Percentiles rank a stretch among this genome's conserved stretches.
Conservation (phyloP, 2,888 invertebrate genomes). For the Hirtodrosophila histrioides region DNA sequence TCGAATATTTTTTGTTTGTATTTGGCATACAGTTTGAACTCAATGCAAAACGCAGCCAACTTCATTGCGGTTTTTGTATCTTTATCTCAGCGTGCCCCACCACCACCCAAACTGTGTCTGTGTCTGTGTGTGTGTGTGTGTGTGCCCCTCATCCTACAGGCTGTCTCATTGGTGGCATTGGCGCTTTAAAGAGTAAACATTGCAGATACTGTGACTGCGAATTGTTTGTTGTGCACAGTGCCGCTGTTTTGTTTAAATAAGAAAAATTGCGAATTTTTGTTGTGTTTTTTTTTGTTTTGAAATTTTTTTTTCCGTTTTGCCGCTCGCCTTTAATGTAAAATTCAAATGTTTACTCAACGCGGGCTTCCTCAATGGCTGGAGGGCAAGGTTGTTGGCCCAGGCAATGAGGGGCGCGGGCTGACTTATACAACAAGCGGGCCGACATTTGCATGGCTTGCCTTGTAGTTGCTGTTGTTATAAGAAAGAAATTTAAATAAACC, state of each 20-base stretch:
- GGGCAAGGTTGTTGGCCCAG: slow-evolving; percentile 52
- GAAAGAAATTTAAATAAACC: slow-evolving; percentile 79
- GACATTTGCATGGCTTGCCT: slow-evolving; percentile 76
- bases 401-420: slow-evolving; percentile 1
- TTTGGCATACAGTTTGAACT: slow-evolving; percentile 67
- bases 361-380: slow-evolving; percentile 63
- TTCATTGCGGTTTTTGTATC: slow-evolving; percentile 66
- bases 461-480: slow-evolving; percentile 57
- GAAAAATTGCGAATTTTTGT: slow-evolving; percentile 67
- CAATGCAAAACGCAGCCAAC: slow-evolving; percentile 61
- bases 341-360: slow-evolving; percentile 76
- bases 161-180: slow-evolving; percentile 57
- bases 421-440: slow-evolving; percentile 65
- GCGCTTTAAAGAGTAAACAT: slow-evolving; percentile 73
- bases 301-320: slow-evolving; percentile 29
- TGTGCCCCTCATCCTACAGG: neutral
- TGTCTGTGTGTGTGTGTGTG: slow-evolving; percentile 21
- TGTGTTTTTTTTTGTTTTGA: slow-evolving; percentile 12
- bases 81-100: slow-evolving; percentile 45
- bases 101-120: slow-evolving; percentile 1
- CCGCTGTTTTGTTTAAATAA: slow-evolving; percentile 78
- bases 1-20: slow-evolving; percentile 42
- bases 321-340: slow-evolving; percentile 76
- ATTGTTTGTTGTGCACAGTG: slow-evolving; percentile 72
- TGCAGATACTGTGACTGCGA: slow-evolving; percentile 38